Evolutionary conservation across 2,797 vertebrate genomes (phyloP).

Genomic region (Distichodus sexfasciatus): DNA sequence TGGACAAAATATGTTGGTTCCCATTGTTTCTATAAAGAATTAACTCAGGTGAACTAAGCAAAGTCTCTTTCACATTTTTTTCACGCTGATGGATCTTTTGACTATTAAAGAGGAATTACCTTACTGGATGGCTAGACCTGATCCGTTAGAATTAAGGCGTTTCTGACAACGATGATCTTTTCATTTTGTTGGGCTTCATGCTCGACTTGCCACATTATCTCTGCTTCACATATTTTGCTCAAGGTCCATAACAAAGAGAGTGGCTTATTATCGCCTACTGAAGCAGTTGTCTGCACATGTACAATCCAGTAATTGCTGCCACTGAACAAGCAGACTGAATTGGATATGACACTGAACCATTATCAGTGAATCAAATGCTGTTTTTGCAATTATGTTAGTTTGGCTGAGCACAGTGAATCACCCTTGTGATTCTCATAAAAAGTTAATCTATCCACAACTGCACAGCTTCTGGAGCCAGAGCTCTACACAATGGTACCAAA

Average conservation of each 20-base stretch:
- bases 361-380: conserved; percentile 73
- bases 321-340: conserved; percentile 68
- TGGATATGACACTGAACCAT: conserved; percentile 69
- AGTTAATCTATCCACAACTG: conserved; percentile 42
- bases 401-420: conserved; percentile 59
- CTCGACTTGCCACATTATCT: conserved; percentile 65
- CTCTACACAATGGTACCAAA: conserved; percentile 5
- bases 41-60: conserved; percentile 54
- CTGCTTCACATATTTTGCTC: conserved; percentile 65
- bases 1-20: conserved; percentile 20
- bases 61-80: conserved; percentile 53
- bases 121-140: conserved; percentile 63
- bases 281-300: conserved; percentile 73
- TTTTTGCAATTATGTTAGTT: conserved; percentile 68
- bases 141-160: conserved; percentile 62
- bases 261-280: conserved; percentile 73
- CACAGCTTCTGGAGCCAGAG: neutral
- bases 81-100: conserved; percentile 52
- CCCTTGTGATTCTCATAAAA: conserved; percentile 48
- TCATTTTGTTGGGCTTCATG: conserved; percentile 66
- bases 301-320: conserved; percentile 67
- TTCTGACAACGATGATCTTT: conserved; percentile 62
- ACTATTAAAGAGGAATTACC: conserved; percentile 63
- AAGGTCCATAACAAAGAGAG: conserved; percentile 73
- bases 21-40: conserved; percentile 46